These are phyloP conservation scores for Chionoecetes opilio DNA, from an alignment of 1,140 invertebrate species.

Conservation along the genomic window DNA sequence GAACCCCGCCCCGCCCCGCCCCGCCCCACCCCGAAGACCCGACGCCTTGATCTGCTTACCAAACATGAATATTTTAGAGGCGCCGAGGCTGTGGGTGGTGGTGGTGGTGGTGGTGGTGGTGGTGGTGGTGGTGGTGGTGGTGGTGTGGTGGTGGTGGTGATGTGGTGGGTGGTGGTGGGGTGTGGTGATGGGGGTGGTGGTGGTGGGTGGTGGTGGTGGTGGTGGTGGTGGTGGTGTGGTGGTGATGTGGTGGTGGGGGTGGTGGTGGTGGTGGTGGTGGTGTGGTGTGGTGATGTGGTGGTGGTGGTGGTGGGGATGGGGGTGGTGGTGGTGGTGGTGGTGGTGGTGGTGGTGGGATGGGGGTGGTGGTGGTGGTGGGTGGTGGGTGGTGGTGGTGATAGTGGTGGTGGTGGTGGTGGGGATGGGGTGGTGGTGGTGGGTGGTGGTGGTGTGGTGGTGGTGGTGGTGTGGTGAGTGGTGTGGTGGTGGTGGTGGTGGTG, in stretches of 20 bases:
- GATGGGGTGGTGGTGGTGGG: too few species aligned
- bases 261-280: not conserved
- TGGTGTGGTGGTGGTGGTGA: constrained; percentile 38
- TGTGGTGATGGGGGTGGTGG: not conserved
- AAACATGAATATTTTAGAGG: constrained; percentile 66
- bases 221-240: constrained; percentile 31
- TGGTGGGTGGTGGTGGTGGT: not conserved
- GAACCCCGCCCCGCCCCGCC: not conserved
- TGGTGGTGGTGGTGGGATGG: not conserved
- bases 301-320: not conserved
- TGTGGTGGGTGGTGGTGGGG: not conserved
- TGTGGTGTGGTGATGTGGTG: too few species aligned
- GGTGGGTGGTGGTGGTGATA: not conserved
- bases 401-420: not conserved
- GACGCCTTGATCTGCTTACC: constrained; percentile 58
- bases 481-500: not conserved
- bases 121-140: not conserved
- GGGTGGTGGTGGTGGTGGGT: too few species aligned
- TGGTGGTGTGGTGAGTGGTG: not conserved
- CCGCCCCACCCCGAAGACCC: not conserved
- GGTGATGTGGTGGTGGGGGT: not conserved
- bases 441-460: not conserved
- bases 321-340: not conserved
- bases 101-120: not conserved
- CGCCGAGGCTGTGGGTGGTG: not conserved